phyloP scores from a whole-genome alignment of 2,888 invertebrate species.

The Drosophila sordidula region DNA sequence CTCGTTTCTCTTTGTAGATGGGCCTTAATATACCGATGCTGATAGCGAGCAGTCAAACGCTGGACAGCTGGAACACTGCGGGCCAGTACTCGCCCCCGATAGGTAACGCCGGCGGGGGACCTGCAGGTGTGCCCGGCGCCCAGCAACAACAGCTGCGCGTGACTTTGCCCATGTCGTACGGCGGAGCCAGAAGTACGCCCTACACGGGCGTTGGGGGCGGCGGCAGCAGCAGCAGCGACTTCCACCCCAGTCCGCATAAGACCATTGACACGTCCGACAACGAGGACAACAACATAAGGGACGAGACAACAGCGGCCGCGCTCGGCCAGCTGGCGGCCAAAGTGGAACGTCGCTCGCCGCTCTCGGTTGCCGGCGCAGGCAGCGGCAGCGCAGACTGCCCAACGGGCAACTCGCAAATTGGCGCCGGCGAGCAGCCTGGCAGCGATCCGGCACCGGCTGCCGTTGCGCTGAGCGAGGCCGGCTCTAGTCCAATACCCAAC shows the following conservation, averaged over 20 bases:
- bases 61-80: constrained; percentile 81
- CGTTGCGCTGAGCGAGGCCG: constrained; percentile 55
- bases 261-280: constrained; percentile 81
- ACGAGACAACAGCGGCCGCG: constrained; percentile 63
- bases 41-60: constrained; percentile 80
- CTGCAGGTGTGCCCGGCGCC: constrained; percentile 43
- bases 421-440: constrained; percentile 20
- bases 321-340: constrained; percentile 70
- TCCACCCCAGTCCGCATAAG: constrained; percentile 79
- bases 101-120: constrained; percentile 42
- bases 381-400: constrained; percentile 36
- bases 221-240: constrained; percentile 82
- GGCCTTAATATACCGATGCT: constrained; percentile 83
- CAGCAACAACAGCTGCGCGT: constrained; percentile 70
- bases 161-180: constrained; percentile 77
- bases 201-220: constrained; percentile 56
- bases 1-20: constrained; percentile 73
- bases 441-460: constrained; percentile 10
- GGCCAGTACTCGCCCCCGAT: constrained; percentile 82
- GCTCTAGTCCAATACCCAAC: constrained; percentile 82
- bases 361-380: constrained; percentile 15
- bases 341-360: constrained; percentile 74
- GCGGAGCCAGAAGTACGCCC: constrained; percentile 16
- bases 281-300: constrained; percentile 73
- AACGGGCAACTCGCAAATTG: constrained; percentile 22